Percentiles rank a stretch among this genome's conserved stretches.
Evolutionary conservation across 2,888 invertebrate genomes (phyloP).

Genomic region (Lamproptera curius): DNA sequence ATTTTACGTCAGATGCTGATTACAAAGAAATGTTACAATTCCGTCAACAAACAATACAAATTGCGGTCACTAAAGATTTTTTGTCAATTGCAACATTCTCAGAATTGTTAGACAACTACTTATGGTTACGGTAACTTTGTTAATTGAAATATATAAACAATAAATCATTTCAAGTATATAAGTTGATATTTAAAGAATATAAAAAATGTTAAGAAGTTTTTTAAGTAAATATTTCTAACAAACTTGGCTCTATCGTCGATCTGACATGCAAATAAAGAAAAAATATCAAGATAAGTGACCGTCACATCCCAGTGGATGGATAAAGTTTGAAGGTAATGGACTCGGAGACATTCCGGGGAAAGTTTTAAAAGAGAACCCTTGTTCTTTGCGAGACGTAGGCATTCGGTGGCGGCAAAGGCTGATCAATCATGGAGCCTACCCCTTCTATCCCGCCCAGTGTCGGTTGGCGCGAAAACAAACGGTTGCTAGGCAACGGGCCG

Average conservation of each 20-base stretch:
- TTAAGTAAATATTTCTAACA: too few relatives aligned
- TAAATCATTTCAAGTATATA: too few relatives aligned
- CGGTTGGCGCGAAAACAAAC: constrained; percentile 67
- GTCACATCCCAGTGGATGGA: constrained; percentile 3
- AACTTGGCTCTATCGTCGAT: too few relatives aligned
- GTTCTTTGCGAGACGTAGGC: constrained; percentile 53
- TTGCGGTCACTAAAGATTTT: constrained; percentile 14
- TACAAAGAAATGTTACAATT: constrained; percentile 14
- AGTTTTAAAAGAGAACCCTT: constrained; percentile 35
- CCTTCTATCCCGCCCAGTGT: constrained; percentile 73
- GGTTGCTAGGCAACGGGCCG: constrained; percentile 65
- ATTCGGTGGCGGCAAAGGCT: constrained; percentile 70
- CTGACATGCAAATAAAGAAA: too few relatives aligned
- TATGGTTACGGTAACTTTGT: background rate
- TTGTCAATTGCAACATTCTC: background rate
- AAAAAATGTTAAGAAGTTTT: too few relatives aligned
- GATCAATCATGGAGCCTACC: constrained; percentile 77
- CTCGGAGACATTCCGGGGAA: constrained; percentile 13
- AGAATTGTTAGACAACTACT: background rate
- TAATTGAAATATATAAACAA: too few relatives aligned
- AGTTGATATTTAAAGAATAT: too few relatives aligned
- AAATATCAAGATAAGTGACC: background rate
- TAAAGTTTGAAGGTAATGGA: constrained; percentile 19
- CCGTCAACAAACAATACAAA: constrained; percentile 10
- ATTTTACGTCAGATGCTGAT: background rate